Conservation (phyloP, 92 coral and sea anemone species). For the Chrysogorgia sp. region DNA sequence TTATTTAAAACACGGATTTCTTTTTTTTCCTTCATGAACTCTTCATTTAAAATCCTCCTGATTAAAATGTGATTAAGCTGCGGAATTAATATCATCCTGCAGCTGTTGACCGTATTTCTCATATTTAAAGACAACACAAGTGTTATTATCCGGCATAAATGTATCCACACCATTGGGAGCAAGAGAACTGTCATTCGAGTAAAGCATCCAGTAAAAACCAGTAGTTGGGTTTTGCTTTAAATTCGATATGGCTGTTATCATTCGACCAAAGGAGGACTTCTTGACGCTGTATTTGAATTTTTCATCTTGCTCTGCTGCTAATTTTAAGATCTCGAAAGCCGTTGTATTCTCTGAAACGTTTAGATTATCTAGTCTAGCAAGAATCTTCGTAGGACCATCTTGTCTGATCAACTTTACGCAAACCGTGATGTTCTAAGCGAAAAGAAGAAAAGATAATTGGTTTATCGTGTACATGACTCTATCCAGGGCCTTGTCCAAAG, state of each 20-base stretch:
- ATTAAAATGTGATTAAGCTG: no score
- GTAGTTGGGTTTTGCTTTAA: neutral
- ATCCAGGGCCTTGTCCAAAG: no score
- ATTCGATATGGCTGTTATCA: conserved; percentile 5
- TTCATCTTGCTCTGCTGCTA: neutral
- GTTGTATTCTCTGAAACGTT: conserved; percentile 26
- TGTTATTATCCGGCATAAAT: conserved; percentile 10
- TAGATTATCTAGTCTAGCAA: neutral
- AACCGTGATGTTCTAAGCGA: neutral
- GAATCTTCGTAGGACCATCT: neutral
- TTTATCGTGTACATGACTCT: no score
- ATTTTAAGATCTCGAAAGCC: conserved; percentile 1
- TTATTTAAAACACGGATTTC: no score
- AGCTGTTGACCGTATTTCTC: conserved; percentile 5
- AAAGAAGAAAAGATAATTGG: no score
- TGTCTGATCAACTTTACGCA: conserved; percentile 2
- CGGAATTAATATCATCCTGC: no score
- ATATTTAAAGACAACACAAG: conserved; percentile 26
- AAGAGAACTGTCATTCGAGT: neutral
- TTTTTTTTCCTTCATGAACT: no score
- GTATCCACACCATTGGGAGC: conserved; percentile 23
- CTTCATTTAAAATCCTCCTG: no score
- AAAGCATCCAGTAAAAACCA: conserved; percentile 14
- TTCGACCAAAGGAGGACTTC: conserved; percentile 23
- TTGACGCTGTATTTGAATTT: neutral